A percentile compares a stretch with the other conserved stretches of the same genome.
Evolutionary conservation across 2,113 vertebrate genomes (phyloP).

Genomic region (Tylochromis polylepis): DNA sequence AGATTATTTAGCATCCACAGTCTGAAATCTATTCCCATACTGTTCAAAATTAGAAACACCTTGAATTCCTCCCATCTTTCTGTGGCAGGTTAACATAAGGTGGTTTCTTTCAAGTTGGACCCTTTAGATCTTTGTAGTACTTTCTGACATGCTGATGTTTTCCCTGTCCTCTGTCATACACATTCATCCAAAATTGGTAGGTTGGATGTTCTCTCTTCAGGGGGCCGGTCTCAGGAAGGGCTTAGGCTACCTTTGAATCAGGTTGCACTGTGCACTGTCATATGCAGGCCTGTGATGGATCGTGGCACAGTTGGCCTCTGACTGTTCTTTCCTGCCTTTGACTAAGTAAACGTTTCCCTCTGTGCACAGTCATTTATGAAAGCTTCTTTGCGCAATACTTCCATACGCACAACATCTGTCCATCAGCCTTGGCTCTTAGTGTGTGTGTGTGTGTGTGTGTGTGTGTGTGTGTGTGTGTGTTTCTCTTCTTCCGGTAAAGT

Average conservation of each 20-base stretch:
- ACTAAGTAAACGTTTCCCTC: slow-evolving; percentile 69
- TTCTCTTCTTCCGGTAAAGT: slow-evolving; percentile 19
- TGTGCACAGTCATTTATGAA: slow-evolving; percentile 54
- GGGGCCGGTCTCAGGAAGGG: slow-evolving; percentile 12
- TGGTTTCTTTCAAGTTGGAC: not conserved
- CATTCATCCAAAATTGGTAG: not conserved
- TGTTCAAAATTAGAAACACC: not conserved
- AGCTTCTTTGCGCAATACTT: slow-evolving; percentile 50
- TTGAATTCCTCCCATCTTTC: not conserved
- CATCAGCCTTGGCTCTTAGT: slow-evolving; percentile 43
- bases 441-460: not conserved
- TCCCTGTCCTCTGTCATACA: not conserved
- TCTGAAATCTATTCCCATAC: not conserved
- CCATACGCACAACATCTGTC: slow-evolving; percentile 56
- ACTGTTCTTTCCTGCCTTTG: slow-evolving; percentile 62
- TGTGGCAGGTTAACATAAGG: not conserved
- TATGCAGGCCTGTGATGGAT: slow-evolving; percentile 50
- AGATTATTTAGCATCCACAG: not conserved
- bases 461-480: not conserved
- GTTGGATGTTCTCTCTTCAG: not conserved
- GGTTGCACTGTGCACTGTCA: slow-evolving; percentile 44
- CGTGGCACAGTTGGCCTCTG: slow-evolving; percentile 52
- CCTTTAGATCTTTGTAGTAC: not conserved
- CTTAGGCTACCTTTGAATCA: slow-evolving; percentile 30
- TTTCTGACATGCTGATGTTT: slow-evolving; percentile 1